Evolutionary conservation across 2,888 invertebrate genomes (phyloP).

Genomic region (Biston betularia): DNA sequence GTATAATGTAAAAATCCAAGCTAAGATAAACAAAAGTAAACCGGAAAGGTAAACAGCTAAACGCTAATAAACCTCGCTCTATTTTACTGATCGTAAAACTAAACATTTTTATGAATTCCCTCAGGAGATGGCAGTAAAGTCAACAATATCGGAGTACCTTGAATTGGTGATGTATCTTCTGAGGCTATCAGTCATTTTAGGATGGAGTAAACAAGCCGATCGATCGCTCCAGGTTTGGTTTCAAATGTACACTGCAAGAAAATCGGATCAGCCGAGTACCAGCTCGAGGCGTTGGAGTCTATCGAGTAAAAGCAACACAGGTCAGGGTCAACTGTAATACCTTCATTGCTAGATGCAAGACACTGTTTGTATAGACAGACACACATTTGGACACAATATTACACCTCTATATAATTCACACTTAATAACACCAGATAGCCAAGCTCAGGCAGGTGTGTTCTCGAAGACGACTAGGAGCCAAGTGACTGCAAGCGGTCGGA

Average conservation of each 20-base stretch:
- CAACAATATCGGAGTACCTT: slow-evolving; percentile 29
- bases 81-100: slow-evolving; percentile 39
- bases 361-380: too few species aligned
- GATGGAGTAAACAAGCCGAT: slow-evolving; percentile 35
- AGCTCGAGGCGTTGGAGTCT: too few species aligned
- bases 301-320: too few species aligned
- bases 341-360: too few species aligned
- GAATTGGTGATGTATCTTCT: slow-evolving; percentile 35
- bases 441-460: too few species aligned
- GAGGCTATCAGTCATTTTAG: slow-evolving; percentile 43
- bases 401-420: too few species aligned
- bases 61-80: slow-evolving; percentile 8
- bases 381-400: too few species aligned
- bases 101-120: slow-evolving; percentile 36
- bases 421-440: too few species aligned
- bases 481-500: too few species aligned
- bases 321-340: too few species aligned
- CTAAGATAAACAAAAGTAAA: slow-evolving; percentile 11
- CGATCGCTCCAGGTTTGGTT: slow-evolving; percentile 5
- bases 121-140: slow-evolving; percentile 25
- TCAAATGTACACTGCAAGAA: not conserved
- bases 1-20: not conserved
- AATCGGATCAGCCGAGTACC: too few species aligned
- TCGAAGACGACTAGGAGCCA: too few species aligned
- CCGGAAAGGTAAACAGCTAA: slow-evolving; percentile 23